Conservation (phyloP, 2,113 vertebrate genomes). For the Chloropsis cyanopogon region DNA sequence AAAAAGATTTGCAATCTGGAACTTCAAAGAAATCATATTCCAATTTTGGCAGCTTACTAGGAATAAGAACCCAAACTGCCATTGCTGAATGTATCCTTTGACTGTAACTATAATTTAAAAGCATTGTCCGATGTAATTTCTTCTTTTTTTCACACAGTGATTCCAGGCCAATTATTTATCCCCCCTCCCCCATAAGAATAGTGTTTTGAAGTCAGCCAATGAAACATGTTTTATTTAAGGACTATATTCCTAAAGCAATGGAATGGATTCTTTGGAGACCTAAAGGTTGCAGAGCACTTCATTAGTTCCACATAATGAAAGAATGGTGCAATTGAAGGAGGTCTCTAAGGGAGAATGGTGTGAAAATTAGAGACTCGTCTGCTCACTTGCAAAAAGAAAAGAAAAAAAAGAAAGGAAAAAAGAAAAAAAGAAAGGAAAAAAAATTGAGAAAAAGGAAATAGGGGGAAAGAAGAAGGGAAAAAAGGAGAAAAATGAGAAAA, state of each 20-base stretch:
- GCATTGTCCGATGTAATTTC: slow-evolving; percentile 37
- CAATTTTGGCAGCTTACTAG: neutral
- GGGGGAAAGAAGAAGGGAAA: neutral
- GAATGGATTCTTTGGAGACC: slow-evolving; percentile 69
- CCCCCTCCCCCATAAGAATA: slow-evolving; percentile 24
- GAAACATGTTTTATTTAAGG: slow-evolving; percentile 79
- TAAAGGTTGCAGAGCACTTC: slow-evolving; percentile 73
- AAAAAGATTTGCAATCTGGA: neutral
- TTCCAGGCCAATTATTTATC: slow-evolving; percentile 56
- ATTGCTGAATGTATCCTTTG: slow-evolving; percentile 23
- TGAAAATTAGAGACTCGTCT: slow-evolving; percentile 75
- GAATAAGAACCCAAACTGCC: neutral
- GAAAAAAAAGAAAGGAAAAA: neutral
- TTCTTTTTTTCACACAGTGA: slow-evolving; percentile 14
- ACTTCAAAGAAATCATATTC: neutral
- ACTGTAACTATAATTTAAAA: slow-evolving; percentile 39
- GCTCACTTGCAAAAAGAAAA: slow-evolving; percentile 57
- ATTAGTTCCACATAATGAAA: slow-evolving; percentile 80
- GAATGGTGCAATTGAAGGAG: slow-evolving; percentile 75
- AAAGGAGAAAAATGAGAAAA: neutral
- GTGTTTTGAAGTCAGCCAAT: slow-evolving; percentile 80
- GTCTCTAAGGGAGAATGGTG: slow-evolving; percentile 68
- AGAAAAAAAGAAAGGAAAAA: neutral
- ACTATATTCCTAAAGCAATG: slow-evolving; percentile 65
- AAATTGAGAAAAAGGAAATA: neutral